Evolutionary conservation across 2,888 invertebrate species (phyloP).

Genomic region (Dynastes maya): DNA sequence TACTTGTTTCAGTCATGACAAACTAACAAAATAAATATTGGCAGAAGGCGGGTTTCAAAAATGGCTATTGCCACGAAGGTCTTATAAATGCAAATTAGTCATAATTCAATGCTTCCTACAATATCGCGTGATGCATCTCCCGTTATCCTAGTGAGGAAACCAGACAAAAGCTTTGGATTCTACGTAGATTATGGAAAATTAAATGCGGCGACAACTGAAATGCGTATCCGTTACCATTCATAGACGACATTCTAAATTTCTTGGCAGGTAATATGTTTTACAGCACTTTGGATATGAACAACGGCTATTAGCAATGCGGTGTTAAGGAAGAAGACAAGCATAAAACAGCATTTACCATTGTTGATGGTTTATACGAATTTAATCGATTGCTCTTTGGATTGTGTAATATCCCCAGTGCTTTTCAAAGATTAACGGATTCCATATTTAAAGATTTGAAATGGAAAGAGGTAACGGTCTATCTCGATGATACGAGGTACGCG

Average conservation of each 20-base stretch:
- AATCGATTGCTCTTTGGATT: constrained; percentile 58
- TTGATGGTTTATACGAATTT: constrained; percentile 56
- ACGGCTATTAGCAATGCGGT: constrained; percentile 56
- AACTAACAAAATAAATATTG: too few species aligned
- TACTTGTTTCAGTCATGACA: too few species aligned
- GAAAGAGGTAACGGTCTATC: constrained; percentile 42
- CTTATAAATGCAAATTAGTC: too few species aligned
- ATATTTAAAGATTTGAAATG: constrained; percentile 55
- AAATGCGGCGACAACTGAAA: constrained; percentile 25
- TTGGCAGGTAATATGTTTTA: constrained; percentile 54
- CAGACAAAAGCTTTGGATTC: constrained; percentile 5
- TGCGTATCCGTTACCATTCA: constrained; percentile 50
- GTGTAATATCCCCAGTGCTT: constrained; percentile 57
- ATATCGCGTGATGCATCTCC: too few species aligned
- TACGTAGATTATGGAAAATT: constrained; percentile 33
- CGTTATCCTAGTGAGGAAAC: too few species aligned
- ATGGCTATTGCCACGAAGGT: too few species aligned
- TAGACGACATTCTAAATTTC: constrained; percentile 56
- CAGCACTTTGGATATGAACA: constrained; percentile 55
- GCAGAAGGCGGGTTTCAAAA: too few species aligned
- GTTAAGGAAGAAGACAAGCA: too few species aligned
- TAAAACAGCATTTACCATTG: constrained; percentile 27
- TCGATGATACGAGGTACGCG: too few species aligned
- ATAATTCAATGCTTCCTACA: too few species aligned
- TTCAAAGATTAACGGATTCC: constrained; percentile 55